These are phyloP conservation scores for Brotula barbata DNA, from an alignment of 2,797 vertebrate genomes.

Conservation along the genomic window DNA sequence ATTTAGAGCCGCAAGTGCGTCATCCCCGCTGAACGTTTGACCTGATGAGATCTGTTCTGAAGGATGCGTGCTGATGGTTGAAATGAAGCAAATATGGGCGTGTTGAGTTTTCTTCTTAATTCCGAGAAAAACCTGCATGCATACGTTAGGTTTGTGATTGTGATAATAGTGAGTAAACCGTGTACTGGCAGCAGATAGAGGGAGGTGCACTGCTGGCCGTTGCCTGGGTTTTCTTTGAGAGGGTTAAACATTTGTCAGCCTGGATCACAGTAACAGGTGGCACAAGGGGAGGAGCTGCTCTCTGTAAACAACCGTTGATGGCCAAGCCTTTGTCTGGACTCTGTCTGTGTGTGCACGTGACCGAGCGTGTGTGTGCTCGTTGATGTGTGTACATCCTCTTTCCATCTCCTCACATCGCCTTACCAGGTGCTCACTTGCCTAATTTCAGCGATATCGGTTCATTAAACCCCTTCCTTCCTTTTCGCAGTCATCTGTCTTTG, in stretches of 20 bases:
- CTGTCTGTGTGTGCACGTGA: conserved; percentile 38
- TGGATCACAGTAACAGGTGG: conserved; percentile 76
- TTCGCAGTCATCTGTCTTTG: conserved; percentile 38
- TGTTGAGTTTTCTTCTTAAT: conserved; percentile 8
- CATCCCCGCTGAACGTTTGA: conserved; percentile 57
- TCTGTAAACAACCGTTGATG: conserved; percentile 73
- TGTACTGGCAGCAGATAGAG: conserved; percentile 5
- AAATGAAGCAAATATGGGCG: conserved; percentile 26
- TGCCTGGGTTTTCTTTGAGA: conserved; percentile 69
- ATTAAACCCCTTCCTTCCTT: conserved; percentile 26
- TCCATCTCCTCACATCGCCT: conserved; percentile 24
- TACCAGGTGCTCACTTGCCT: conserved; percentile 55
- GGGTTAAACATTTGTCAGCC: conserved; percentile 74
- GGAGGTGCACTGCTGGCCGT: conserved; percentile 53
- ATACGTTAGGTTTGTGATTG: background rate
- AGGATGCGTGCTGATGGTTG: conserved; percentile 14
- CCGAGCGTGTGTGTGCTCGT: conserved; percentile 19
- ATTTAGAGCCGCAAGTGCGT: conserved; percentile 72
- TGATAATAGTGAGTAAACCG: conserved; percentile 19
- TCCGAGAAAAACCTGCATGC: background rate
- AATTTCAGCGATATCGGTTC: conserved; percentile 39
- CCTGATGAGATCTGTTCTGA: conserved; percentile 49
- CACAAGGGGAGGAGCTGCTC: conserved; percentile 68
- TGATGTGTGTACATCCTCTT: background rate
- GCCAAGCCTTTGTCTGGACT: conserved; percentile 69